These are phyloP conservation scores for Diadema setosum DNA, from an alignment of 35 echinoderm and acorn worm genomes.

Conservation along the genomic window DNA sequence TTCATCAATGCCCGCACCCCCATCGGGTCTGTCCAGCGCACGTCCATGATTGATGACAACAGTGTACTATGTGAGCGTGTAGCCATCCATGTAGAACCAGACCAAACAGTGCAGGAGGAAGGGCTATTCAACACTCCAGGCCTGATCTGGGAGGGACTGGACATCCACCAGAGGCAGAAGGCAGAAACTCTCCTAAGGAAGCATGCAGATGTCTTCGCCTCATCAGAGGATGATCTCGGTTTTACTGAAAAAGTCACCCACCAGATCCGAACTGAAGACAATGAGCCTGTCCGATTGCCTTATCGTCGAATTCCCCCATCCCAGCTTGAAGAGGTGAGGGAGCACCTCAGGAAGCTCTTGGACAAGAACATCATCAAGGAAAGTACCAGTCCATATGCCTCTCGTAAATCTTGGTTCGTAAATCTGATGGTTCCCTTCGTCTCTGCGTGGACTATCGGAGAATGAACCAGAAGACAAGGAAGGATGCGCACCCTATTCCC, in stretches of 20 bases:
- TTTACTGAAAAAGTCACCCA: constrained; percentile 15
- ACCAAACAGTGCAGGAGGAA: not conserved
- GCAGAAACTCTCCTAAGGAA: not conserved
- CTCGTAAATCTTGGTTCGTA: constrained; percentile 37
- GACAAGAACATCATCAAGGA: constrained; percentile 5
- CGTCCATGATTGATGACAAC: constrained; percentile 11
- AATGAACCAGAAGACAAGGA: constrained; percentile 35
- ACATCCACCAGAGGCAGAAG: not conserved
- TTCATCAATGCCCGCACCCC: not conserved
- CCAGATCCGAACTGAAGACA: not conserved
- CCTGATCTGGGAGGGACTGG: not conserved
- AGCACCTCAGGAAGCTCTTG: constrained; percentile 25
- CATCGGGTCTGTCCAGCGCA: not conserved
- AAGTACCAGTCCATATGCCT: constrained; percentile 32
- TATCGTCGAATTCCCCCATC: constrained; percentile 42
- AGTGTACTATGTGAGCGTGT: not conserved
- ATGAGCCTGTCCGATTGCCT: constrained; percentile 22
- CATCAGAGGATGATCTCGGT: constrained; percentile 42
- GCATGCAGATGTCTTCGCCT: constrained; percentile 41
- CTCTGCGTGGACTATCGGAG: constrained; percentile 45
- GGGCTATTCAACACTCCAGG: not conserved
- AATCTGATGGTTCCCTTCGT: not conserved
- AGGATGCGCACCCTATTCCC: constrained; percentile 46
- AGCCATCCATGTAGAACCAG: not conserved
- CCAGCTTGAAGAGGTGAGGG: constrained; percentile 42